These are phyloP conservation scores for Drosophila ochracea DNA, from an alignment of 2,888 invertebrate species.

Conservation along the genomic window DNA sequence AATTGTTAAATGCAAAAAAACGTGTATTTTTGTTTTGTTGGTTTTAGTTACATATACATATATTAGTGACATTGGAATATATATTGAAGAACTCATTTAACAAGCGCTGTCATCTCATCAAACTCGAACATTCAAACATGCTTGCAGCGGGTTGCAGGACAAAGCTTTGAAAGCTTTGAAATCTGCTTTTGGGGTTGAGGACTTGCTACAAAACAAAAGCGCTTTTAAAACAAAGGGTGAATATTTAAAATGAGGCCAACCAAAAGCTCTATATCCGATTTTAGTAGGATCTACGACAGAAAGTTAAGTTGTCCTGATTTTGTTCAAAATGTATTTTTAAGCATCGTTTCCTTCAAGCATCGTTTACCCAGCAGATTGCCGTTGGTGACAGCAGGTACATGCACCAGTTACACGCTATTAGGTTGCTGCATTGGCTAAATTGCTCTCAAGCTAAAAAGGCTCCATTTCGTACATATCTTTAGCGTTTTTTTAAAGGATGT, in stretches of 20 bases:
- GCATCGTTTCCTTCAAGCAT: not conserved
- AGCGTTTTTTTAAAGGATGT: not conserved
- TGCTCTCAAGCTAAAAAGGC: not conserved
- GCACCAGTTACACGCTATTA: not conserved
- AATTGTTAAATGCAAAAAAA: not conserved
- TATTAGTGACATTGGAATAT: not conserved
- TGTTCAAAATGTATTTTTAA: not conserved
- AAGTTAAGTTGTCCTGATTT: not conserved
- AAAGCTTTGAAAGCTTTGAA: constrained; percentile 16
- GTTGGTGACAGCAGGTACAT: not conserved
- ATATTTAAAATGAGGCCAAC: not conserved
- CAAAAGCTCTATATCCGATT: not conserved
- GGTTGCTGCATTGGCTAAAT: not conserved
- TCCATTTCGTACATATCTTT: not conserved
- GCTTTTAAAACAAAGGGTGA: not conserved
- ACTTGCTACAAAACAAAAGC: not conserved
- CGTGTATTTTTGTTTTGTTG: not conserved
- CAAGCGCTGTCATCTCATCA: not conserved
- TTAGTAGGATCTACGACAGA: not conserved
- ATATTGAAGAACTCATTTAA: not conserved
- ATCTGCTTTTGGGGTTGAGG: not conserved
- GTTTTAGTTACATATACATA: not conserved
- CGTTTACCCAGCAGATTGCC: not conserved
- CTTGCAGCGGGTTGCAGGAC: constrained; percentile 11
- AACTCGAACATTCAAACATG: constrained; percentile 4